phyloP scores from a whole-genome alignment of 2,113 vertebrate species.

The Cinclus mexicanus region DNA sequence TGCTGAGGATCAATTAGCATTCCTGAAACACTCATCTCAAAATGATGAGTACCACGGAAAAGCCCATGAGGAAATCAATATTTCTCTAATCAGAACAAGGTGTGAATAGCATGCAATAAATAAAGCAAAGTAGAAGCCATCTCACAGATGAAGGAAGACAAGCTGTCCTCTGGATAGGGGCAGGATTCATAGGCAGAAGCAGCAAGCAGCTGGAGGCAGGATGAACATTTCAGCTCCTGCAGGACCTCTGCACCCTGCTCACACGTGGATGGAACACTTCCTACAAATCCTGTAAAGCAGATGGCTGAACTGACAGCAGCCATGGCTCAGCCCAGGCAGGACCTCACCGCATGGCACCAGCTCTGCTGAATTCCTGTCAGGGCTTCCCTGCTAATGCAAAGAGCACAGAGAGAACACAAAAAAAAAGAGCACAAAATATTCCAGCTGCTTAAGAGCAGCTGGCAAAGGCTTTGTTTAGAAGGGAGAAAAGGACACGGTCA shows the following conservation, averaged over 20 bases:
- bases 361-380: background rate
- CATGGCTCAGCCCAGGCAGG: background rate
- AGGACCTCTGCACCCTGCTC: background rate
- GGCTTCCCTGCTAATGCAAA: background rate
- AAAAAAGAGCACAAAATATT: background rate
- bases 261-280: fast-evolving
- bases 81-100: background rate
- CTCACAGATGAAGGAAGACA: background rate
- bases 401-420: background rate
- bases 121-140: background rate
- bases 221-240: background rate
- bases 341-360: background rate
- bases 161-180: background rate
- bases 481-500: background rate
- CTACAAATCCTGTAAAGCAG: background rate
- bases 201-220: background rate
- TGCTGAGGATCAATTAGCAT: background rate
- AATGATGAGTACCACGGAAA: background rate
- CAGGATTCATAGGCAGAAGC: background rate
- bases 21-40: background rate
- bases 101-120: background rate
- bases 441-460: background rate
- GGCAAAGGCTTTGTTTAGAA: background rate
- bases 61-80: slow-evolving; percentile 7
- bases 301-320: background rate